Base-by-base conservation (phyloP, 2,797 vertebrate genomes). In the Aeoliscus strigatus region DNA sequence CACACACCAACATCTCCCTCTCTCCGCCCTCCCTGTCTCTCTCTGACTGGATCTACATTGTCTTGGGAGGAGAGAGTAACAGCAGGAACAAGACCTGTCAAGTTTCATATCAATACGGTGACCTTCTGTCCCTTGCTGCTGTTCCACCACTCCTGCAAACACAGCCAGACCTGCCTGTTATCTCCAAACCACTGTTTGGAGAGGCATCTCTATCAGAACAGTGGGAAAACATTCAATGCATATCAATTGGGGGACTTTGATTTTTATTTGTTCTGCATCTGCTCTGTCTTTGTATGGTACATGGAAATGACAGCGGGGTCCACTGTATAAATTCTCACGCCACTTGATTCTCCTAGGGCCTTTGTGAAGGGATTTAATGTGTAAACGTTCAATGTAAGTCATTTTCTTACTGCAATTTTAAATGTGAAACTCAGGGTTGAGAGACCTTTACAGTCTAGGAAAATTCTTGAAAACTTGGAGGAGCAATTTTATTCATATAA, bases 231-330 rank as follows among this genome's bases (percentile, higher is more conserved):
- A 75, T 76, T 70, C 70, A 79, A 83, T 85, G 84, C 77, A 84
- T 84, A 82, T 65, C 74, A 84, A 83, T 76, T 51, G 70, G 51
- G 71, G 54, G 53, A 51, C 67, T 70, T 38, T 40, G 64, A 80
- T 77, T 82, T 82, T 57, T 77, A 74, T 86, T 85, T 86, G 77
- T 77, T 79, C 75, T 80, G 61, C 74, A 56, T 77, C 81, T 72
- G 49, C 56, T 45, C 73, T 63, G 57, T 67, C 64, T 70, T 72
- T 43, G 63, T 41, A 81, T 63, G 43, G 73, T 70, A 79, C 76
- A 84, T 73, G 75, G 57, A 69, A 57, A 67, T 76, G 77, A 75
- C 74, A 78, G 79, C 64, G 56, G 38, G 57, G 58, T 70, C 60
- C 63, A 55, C 69, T 75, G 66, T 77, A 75, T 66, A 72, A 76